These are phyloP conservation scores for Drosophila tanythrix DNA, from an alignment of 2,888 invertebrate species.

Conservation along the genomic window DNA sequence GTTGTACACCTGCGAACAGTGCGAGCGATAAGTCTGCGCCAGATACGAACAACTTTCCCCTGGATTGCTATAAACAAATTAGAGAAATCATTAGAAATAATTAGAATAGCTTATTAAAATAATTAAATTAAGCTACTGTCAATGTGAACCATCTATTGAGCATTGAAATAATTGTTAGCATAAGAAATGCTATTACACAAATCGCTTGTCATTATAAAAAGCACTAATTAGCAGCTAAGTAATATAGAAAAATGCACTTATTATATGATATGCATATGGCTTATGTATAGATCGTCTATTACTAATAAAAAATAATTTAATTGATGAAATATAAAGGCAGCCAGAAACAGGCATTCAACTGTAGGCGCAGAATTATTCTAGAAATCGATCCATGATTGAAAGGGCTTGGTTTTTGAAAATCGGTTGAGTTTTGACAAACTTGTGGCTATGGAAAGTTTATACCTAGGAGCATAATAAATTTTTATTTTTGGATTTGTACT, in stretches of 20 bases:
- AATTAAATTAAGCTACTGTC: background rate
- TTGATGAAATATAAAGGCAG: background rate
- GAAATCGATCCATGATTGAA: background rate
- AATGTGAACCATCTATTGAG: background rate
- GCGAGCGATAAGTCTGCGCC: constrained; percentile 91
- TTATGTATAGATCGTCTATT: background rate
- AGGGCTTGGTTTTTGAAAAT: background rate
- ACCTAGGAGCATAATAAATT: background rate
- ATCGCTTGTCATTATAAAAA: background rate
- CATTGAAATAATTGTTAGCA: background rate
- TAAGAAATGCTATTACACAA: background rate
- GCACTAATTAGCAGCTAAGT: background rate
- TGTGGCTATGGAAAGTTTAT: background rate
- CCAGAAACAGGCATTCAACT: background rate
- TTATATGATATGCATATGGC: background rate
- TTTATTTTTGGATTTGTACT: background rate
- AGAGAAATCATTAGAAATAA: constrained; percentile 6
- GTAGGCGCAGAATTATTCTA: background rate
- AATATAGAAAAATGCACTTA: too few species aligned
- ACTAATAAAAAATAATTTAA: background rate
- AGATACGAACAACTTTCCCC: constrained; percentile 91
- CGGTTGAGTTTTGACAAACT: background rate
- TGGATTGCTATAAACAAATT: constrained; percentile 87
- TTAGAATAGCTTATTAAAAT: background rate
- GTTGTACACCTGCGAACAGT: constrained; percentile 93